Percentiles rank a stretch among this genome's conserved stretches.
Evolutionary conservation across 1,140 invertebrate genomes (phyloP).

Genomic region (Ceratitis capitata): DNA sequence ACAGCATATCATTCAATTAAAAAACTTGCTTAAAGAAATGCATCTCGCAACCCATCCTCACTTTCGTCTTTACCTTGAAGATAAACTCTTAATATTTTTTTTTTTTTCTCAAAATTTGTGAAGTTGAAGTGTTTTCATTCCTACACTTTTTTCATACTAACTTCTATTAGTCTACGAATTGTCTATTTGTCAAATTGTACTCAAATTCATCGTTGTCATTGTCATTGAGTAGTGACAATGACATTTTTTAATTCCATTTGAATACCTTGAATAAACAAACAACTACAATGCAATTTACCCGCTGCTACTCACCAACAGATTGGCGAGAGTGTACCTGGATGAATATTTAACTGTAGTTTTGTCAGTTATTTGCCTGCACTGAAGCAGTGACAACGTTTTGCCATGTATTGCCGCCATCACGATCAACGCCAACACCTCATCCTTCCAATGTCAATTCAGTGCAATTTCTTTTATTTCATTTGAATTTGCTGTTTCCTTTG

Average conservation of each 20-base stretch:
- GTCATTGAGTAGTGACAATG: slow-evolving; percentile 2
- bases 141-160: neutral
- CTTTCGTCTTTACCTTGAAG: too few species aligned
- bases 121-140: neutral
- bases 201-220: neutral
- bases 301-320: too few species aligned
- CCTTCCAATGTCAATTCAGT: neutral
- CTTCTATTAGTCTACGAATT: neutral
- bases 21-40: too few species aligned
- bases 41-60: too few species aligned
- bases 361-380: too few species aligned
- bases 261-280: too few species aligned
- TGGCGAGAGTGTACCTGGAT: too few species aligned
- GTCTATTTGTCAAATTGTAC: neutral
- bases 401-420: neutral
- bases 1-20: too few species aligned
- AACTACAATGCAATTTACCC: slow-evolving; percentile 15
- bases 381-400: slow-evolving; percentile 18
- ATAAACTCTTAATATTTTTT: too few species aligned
- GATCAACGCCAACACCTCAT: neutral
- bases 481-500: neutral
- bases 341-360: too few species aligned
- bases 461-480: neutral
- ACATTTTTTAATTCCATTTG: slow-evolving; percentile 5
- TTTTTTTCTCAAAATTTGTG: too few species aligned